phyloP scores from a whole-genome alignment of 2,113 vertebrate species.

The cat (Felis catus) region DNA sequence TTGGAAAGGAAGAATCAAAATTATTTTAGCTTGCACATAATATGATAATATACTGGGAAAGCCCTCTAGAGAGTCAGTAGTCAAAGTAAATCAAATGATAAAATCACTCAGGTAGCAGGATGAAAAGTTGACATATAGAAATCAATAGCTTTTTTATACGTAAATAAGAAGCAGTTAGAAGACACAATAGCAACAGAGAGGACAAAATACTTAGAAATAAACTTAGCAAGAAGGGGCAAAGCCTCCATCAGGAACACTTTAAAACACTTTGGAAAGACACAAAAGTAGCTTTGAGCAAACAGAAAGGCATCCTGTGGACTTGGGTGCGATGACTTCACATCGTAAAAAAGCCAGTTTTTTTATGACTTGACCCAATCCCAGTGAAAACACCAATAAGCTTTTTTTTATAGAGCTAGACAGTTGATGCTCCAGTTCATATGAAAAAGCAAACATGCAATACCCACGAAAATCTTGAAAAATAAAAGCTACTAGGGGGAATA shows the following conservation, averaged over 20 bases:
- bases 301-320: not conserved
- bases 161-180: not conserved
- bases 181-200: not conserved
- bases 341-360: not conserved
- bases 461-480: not conserved
- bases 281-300: not conserved
- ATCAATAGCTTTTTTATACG: not conserved
- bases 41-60: not conserved
- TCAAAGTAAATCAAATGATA: not conserved
- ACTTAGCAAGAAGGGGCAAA: not conserved
- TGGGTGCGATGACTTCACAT: not conserved
- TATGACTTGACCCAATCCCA: not conserved
- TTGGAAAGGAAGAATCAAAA: not conserved
- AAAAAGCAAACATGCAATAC: not conserved
- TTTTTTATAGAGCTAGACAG: not conserved
- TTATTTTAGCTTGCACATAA: not conserved
- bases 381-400: not conserved
- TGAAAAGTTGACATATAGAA: not conserved
- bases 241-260: not conserved
- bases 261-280: not conserved
- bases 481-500: not conserved
- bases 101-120: not conserved
- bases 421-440: not conserved
- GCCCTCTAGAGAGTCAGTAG: not conserved
- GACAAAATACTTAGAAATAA: not conserved